Base-by-base conservation (phyloP, 1,140 invertebrate species). In the Lucilia sericata region DNA sequence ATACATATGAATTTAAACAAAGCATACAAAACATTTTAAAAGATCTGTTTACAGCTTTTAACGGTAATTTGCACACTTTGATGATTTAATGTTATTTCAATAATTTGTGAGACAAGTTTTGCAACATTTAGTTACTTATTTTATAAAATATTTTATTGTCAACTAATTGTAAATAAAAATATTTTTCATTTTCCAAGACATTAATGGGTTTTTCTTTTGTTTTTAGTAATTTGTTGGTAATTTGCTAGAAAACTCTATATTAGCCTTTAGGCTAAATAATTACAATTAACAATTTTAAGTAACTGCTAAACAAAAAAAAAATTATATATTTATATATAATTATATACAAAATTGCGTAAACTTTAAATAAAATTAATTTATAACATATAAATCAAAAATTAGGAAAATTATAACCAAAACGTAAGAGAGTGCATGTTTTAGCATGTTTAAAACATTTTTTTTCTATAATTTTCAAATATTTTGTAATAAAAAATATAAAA, bases 261-360 rank as follows among this genome's bases (percentile, higher is more conserved):
- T 60, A n/a, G 55, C 55, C 55, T 60, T 42, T 60, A n/a, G 55
- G 55, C 55, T 60, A 60, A 60, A 60, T 60, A 60, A 78, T 17
- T 36, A 78, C 36, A 80, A 80, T 80, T 80, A 30, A 80, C 76
- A 80, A 80, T 80, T 80, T 42, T 42, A 51, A 25, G 42, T 51
- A 80, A 80, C 51, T 80, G 21, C 47, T 21, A 10, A 49, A 80
- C 42, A 12, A 49, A 14, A n/a, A 80, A 51, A 51, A 51, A 51
- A n/a, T n/a, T n/a, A n/a, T n/a, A n/a, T n/a, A n/a, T n/a, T n/a
- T n/a, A n/a, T n/a, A n/a, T n/a, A n/a, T n/a, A 49, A 80, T 80
- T 80, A 80, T 10, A 25, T n/a, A 49, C 19, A 49, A 42, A 80
- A 80, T 80, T 80, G 76, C 76, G 76, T 80, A 80, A 80, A 80